These are phyloP conservation scores for Delia radicum DNA, from an alignment of 1,140 invertebrate species.

Conservation along the genomic window DNA sequence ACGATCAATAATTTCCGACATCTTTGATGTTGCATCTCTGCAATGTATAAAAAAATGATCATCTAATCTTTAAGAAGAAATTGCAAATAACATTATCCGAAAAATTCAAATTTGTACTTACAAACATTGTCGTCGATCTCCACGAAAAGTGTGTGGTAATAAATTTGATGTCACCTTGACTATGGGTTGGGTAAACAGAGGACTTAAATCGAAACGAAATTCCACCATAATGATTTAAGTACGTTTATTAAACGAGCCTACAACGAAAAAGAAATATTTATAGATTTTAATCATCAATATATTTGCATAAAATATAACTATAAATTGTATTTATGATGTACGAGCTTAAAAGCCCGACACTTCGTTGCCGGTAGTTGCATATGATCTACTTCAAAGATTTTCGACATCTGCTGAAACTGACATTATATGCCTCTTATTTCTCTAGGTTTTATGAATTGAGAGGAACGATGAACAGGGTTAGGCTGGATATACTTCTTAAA, in stretches of 20 bases:
- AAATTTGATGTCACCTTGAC: slow-evolving; percentile 63
- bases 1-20: slow-evolving; percentile 67
- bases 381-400: too few relatives aligned
- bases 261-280: neutral
- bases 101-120: slow-evolving; percentile 54
- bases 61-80: slow-evolving; percentile 30
- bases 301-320: too few relatives aligned
- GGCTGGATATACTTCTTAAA: too few relatives aligned
- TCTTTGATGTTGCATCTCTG: slow-evolving; percentile 65
- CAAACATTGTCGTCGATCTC: slow-evolving; percentile 62
- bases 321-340: too few relatives aligned
- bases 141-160: slow-evolving; percentile 63
- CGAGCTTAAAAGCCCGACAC: too few relatives aligned
- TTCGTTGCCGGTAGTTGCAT: too few relatives aligned
- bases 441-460: too few relatives aligned
- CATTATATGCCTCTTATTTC: too few relatives aligned
- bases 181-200: slow-evolving; percentile 61
- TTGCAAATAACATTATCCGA: neutral
- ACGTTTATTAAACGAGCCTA: neutral
- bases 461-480: too few relatives aligned
- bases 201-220: slow-evolving; percentile 65
- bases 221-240: slow-evolving; percentile 58
- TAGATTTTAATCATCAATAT: neutral
- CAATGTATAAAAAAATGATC: slow-evolving; percentile 29
- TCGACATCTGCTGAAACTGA: too few relatives aligned